Base-by-base conservation (phyloP, 2,113 vertebrate species). In the Anoura caudifer region DNA sequence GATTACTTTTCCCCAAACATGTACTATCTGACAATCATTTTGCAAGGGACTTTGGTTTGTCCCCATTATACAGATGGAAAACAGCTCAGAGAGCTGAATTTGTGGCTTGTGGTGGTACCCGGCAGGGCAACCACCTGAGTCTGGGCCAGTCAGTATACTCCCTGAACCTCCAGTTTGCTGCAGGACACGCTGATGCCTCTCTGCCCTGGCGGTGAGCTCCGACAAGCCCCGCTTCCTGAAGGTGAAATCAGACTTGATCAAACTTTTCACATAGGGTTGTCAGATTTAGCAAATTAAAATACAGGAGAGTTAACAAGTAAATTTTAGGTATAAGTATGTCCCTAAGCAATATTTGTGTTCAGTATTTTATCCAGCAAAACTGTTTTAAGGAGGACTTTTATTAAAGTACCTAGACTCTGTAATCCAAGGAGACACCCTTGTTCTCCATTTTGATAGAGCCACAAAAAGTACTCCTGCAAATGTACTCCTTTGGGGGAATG, bases 1-100 rank as follows among this genome's bases (percentile, higher is more conserved):
- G 69, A 41, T 87, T 83, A 69, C 38, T 93, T 87, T 83, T 47
- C 69, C 75, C 75, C 59, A 38, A 91, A 87, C 89, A 95, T 93
- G 36, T 94, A 28, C 54, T 94, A 22, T n/a, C 79, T 75, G 77
- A 77, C 9, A 41, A 59, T 93, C 70, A 33, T 33, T 75, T 76
- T 59, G 67, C 24, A 24, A 93, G 85, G 17, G 67, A 82, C n/a
- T 15, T 47, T 83, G 28, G 50, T 93, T 86, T 59, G 75, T 50
- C 50, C 28, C 79, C 31, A 17, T 52, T 89, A 81, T 16, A 63
- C 7, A 72, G 50, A 87, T 72, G 43, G 43, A 56, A 67, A 73
- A 73, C 11, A 41, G 67, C 63, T 72, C 52, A 19, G 61, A 87
- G 56, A 90, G 33, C 28, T 81, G 19, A 77, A 73, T 72, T 80